Conservation (phyloP, 2,797 vertebrate genomes). For the Muraenolepis orangiensis region DNA sequence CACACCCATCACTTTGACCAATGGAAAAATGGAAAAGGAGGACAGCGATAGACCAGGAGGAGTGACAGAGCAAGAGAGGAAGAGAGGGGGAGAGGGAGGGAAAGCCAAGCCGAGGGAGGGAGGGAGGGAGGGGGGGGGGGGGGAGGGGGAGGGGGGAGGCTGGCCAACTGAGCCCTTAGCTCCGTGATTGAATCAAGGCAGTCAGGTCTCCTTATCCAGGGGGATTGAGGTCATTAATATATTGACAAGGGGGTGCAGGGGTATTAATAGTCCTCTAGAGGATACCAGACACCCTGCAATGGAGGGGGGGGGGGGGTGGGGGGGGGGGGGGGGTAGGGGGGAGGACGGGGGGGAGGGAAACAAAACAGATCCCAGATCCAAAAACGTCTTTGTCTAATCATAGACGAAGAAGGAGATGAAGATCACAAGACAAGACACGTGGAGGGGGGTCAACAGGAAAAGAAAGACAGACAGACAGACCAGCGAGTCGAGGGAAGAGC, state of each 20-base stretch:
- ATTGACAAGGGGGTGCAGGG: slow-evolving; percentile 45
- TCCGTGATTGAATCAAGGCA: slow-evolving; percentile 68
- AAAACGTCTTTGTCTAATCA: slow-evolving; percentile 70
- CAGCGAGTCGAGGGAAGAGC: slow-evolving; percentile 14
- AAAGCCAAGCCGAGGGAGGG: background rate
- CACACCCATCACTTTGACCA: slow-evolving; percentile 16
- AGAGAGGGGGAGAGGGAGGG: background rate
- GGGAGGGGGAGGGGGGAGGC: slow-evolving; percentile 30
- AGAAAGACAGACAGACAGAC: slow-evolving; percentile 13
- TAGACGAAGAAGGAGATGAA: slow-evolving; percentile 45
- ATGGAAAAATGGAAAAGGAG: slow-evolving; percentile 26
- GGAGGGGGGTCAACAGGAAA: slow-evolving; percentile 27
- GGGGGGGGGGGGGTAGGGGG: too few relatives aligned
- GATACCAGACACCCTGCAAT: slow-evolving; percentile 68
- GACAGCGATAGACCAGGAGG: slow-evolving; percentile 12
- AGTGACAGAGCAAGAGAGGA: too few relatives aligned
- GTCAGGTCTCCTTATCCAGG: slow-evolving; percentile 58
- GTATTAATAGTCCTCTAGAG: slow-evolving; percentile 70
- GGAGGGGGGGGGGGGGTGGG: too few relatives aligned
- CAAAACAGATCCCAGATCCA: slow-evolving; percentile 60
- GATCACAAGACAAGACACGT: too few relatives aligned
- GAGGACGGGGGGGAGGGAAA: too few relatives aligned
- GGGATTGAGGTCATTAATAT: slow-evolving; percentile 60
- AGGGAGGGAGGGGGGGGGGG: slow-evolving; percentile 33
- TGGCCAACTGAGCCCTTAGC: slow-evolving; percentile 34